phyloP scores from a whole-genome alignment of 1,140 invertebrate genomes.

The Calliphora vicina region DNA sequence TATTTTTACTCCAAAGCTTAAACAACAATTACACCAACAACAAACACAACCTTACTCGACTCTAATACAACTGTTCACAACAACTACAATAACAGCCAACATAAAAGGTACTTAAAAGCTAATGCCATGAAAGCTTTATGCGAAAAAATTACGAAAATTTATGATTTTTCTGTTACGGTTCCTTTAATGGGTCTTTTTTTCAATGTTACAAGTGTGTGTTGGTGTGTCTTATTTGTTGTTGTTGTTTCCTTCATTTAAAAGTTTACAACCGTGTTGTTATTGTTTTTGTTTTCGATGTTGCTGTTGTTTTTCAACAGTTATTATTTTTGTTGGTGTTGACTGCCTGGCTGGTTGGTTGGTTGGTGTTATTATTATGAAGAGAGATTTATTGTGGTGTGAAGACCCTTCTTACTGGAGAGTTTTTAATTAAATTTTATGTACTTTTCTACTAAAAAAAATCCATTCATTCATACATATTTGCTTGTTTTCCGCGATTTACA shows the following conservation, averaged over 20 bases:
- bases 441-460: neutral
- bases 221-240: neutral
- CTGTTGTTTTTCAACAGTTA: neutral
- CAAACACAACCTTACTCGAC: no score
- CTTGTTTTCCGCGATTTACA: no score
- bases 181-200: neutral
- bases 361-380: neutral
- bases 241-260: neutral
- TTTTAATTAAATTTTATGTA: constrained; percentile 17
- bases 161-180: constrained; percentile 32
- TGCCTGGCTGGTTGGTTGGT: neutral
- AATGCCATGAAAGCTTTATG: constrained; percentile 29
- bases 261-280: neutral
- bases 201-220: neutral
- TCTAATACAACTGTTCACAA: no score
- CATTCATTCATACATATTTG: no score
- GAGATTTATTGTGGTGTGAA: constrained; percentile 9
- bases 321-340: neutral
- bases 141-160: constrained; percentile 34
- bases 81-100: no score
- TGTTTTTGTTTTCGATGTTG: neutral
- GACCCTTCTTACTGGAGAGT: constrained; percentile 8
- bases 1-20: no score
- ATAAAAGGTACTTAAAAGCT: constrained; percentile 30
- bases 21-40: no score